Conservation (phyloP, 2,113 vertebrate species). For the Athene noctua region DNA sequence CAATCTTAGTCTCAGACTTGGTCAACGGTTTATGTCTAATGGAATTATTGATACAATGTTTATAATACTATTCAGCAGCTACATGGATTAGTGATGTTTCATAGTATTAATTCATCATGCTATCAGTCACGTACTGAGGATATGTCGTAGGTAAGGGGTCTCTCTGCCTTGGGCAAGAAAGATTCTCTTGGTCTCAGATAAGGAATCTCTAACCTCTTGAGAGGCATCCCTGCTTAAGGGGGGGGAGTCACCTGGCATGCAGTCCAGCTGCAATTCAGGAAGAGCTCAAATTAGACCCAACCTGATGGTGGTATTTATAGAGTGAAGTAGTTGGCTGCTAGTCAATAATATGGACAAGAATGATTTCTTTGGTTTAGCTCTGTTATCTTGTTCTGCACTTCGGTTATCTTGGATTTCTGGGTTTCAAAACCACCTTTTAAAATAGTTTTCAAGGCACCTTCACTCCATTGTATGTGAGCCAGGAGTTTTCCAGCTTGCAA, state of each 20-base stretch:
- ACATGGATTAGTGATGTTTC: neutral
- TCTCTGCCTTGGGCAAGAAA: neutral
- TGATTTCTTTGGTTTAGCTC: neutral
- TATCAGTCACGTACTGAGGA: neutral
- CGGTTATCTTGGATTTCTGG: neutral
- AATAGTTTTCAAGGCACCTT: neutral
- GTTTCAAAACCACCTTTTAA: neutral
- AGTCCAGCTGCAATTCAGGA: neutral
- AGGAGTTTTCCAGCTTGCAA: neutral
- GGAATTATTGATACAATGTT: neutral
- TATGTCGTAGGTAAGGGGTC: neutral
- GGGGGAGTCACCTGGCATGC: neutral
- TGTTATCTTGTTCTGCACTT: neutral
- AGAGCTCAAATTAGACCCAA: neutral
- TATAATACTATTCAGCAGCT: neutral
- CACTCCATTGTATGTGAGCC: neutral
- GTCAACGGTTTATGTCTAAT: neutral
- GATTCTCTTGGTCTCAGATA: neutral
- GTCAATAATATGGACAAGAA: neutral
- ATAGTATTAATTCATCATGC: neutral
- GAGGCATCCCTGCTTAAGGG: neutral
- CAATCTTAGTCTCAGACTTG: neutral
- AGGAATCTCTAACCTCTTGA: neutral
- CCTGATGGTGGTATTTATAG: neutral
- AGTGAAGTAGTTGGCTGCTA: neutral